These are phyloP conservation scores for Hipposideros armiger DNA, from an alignment of 2,113 vertebrate species.

Conservation along the genomic window DNA sequence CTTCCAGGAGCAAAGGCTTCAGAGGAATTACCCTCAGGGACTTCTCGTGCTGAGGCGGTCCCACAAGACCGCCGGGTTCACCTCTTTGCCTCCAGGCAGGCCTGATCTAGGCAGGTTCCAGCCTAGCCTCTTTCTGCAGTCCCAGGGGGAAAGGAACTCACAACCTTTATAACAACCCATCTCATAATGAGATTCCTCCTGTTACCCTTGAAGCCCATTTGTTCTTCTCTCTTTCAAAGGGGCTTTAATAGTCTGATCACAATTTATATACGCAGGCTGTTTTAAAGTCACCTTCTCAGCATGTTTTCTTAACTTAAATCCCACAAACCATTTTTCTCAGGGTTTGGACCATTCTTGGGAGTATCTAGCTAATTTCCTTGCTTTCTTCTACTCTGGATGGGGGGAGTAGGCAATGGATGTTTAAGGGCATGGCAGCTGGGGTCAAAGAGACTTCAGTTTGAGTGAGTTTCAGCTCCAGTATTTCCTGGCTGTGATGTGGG, in stretches of 20 bases:
- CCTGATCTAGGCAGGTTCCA: neutral
- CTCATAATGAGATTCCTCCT: neutral
- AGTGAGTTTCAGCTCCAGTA: neutral
- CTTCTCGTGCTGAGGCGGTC: neutral
- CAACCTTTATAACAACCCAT: neutral
- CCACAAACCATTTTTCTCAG: neutral
- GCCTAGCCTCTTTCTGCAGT: neutral
- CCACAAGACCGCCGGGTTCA: neutral
- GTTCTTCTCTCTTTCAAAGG: conserved; percentile 36
- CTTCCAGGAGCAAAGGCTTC: conserved; percentile 55
- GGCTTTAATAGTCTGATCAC: conserved; percentile 45
- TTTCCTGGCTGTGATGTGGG: neutral
- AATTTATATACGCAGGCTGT: neutral
- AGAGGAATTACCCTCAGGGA: neutral
- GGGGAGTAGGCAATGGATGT: neutral
- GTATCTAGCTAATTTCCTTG: neutral
- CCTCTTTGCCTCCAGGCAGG: conserved; percentile 24
- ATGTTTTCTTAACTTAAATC: neutral
- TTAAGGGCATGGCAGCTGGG: neutral
- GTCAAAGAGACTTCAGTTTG: neutral
- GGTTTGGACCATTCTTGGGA: neutral
- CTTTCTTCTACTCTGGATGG: neutral
- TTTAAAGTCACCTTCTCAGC: conserved; percentile 49
- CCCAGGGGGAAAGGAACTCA: neutral
- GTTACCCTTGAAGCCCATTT: conserved; percentile 25